phyloP scores from a whole-genome alignment of 2,888 invertebrate genomes.

The Plusia festucae region DNA sequence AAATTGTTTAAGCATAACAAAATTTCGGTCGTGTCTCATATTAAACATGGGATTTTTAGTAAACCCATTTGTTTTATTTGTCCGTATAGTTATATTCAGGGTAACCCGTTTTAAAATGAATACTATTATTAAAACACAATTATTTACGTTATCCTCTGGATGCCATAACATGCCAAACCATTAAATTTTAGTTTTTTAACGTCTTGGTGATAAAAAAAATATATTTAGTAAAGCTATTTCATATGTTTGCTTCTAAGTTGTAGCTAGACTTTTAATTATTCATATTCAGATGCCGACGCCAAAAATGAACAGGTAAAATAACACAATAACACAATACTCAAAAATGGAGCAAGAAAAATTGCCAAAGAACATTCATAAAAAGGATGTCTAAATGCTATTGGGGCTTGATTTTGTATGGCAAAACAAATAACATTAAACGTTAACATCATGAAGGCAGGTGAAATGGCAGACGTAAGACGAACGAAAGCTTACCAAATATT shows the following conservation, averaged over 20 bases:
- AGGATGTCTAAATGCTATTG: constrained; percentile 54
- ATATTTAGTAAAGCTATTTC: not conserved
- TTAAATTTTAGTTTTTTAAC: too few relatives aligned
- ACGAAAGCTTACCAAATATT: constrained; percentile 87
- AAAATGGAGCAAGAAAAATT: constrained; percentile 22
- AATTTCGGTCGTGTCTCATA: constrained; percentile 7
- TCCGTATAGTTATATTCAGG: not conserved
- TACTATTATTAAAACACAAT: not conserved
- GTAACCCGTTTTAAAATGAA: not conserved
- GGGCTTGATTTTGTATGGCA: constrained; percentile 61
- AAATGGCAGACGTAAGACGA: constrained; percentile 72
- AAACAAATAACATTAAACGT: constrained; percentile 79
- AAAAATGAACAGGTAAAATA: not conserved
- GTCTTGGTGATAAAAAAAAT: not conserved
- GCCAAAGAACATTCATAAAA: constrained; percentile 50
- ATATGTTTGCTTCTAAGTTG: not conserved
- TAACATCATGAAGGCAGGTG: constrained; percentile 76
- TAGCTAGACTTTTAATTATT: not conserved
- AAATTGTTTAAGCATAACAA: constrained; percentile 19
- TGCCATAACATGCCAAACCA: not conserved
- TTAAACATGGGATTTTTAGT: constrained; percentile 3
- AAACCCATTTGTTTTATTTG: constrained; percentile 2
- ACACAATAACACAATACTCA: not conserved
- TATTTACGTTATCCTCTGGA: too few relatives aligned
- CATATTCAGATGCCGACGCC: not conserved